Evolutionary conservation across 2,797 vertebrate genomes (phyloP).

Genomic region (Morus bassanus): DNA sequence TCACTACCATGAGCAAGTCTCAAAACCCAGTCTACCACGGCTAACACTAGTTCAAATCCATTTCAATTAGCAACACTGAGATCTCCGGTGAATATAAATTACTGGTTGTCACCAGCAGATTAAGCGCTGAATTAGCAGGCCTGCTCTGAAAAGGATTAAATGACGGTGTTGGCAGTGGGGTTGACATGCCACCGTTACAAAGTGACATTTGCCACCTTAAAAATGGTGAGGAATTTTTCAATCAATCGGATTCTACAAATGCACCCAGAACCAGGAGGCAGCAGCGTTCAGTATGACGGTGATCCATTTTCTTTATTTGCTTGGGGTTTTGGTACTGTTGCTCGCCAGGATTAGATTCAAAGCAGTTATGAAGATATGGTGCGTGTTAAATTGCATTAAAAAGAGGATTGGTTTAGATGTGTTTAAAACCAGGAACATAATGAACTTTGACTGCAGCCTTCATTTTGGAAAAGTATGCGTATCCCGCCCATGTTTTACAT

Average conservation of each 20-base stretch:
- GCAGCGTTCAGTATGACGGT: accelerated
- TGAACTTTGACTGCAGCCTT: not conserved
- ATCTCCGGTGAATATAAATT: not conserved
- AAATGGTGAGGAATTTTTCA: accelerated
- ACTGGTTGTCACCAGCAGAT: not conserved
- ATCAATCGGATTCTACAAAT: not conserved
- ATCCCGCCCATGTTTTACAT: not conserved
- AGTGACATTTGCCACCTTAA: not conserved
- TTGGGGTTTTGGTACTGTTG: too few species aligned
- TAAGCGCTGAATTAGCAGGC: not conserved
- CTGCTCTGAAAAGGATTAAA: not conserved
- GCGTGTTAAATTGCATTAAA: not conserved
- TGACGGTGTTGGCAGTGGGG: not conserved
- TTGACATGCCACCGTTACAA: not conserved
- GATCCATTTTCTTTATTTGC: accelerated
- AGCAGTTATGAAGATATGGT: not conserved
- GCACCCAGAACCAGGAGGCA: not conserved
- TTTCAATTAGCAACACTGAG: not conserved
- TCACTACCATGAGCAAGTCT: not conserved
- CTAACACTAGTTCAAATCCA: not conserved
- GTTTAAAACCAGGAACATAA: not conserved
- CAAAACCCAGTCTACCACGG: not conserved
- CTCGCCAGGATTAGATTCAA: not conserved
- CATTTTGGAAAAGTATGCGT: not conserved
- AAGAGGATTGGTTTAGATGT: not conserved